Evolutionary conservation across 2,888 invertebrate species (phyloP), one percentile per base, ranked within the genome.

Genomic region (Incurvaria masculella): DNA sequence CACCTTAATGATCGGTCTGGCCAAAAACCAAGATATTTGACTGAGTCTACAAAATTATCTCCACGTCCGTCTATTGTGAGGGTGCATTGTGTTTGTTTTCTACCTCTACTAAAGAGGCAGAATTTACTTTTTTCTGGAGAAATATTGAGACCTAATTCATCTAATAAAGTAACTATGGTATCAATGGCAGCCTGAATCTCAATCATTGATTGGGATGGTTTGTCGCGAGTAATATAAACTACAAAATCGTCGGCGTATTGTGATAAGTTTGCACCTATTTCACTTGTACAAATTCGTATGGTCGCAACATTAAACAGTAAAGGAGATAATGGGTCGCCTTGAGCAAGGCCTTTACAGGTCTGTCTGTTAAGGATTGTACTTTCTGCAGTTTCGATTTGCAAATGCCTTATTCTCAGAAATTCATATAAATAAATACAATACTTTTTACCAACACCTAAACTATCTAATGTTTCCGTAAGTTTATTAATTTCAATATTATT

Each of bases 301-400:
- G 59, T 61, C 1, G 49, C 56, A 3, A 55, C 45, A 47, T 62
- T 60, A 52, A 63, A 63, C 2, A 62, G 40, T 0, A 61, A 14
- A 1, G 62, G 61, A 1, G 61, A 61, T 1, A 60, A 19, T 0
- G 60, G 60, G 23, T 61, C 60, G 1, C 59, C 59, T 42, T 60
- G 61, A 1, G 58, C 58, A 17, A 59, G 10, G 1, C 60, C 61
- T 1, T 10, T 45, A 17, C 51, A 33, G 8, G 58, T 55, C 10
- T n/a, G 33, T 10, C 48, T 16, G 5, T 4, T 8, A 3, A 46
- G 26, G n/a, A n/a, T 19, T 6, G 23, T 17, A 8, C 10, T 23
- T 18, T 39, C 38, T 20, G 20, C 45, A 56, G 50, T 10, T 21
- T 18, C 1, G 51, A 1, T 19, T 16, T 46, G 51, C 21, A 59